A percentile compares a stretch with the other conserved stretches of the same genome.
Evolutionary conservation across 1,140 invertebrate genomes (phyloP).

Genomic region (Mactra quadrangularis): DNA sequence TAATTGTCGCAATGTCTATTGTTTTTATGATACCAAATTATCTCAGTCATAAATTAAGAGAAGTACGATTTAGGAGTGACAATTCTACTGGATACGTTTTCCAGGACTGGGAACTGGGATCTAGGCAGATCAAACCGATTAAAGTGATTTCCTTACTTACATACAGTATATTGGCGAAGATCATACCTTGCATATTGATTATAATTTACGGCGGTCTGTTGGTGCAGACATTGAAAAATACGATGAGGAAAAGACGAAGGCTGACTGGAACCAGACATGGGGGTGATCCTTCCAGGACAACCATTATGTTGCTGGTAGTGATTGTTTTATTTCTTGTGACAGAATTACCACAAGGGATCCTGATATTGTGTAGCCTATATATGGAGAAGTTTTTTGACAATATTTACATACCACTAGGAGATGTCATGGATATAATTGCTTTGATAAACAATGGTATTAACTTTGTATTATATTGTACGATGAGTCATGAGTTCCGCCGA

Average conservation of each 20-base stretch:
- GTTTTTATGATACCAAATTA: conserved; percentile 92
- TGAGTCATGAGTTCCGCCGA: conserved; percentile 95
- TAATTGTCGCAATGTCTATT: conserved; percentile 89
- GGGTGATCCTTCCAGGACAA: conserved; percentile 92
- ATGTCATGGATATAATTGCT: conserved; percentile 95
- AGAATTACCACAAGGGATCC: conserved; percentile 89
- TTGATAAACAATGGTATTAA: conserved; percentile 95
- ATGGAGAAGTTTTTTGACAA: conserved; percentile 73
- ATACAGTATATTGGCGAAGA: conserved; percentile 78
- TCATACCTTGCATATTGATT: conserved; percentile 84
- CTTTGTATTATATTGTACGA: conserved; percentile 96
- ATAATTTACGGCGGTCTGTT: conserved; percentile 83
- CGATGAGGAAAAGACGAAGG: conserved; percentile 69
- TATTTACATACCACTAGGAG: conserved; percentile 87
- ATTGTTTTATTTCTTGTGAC: conserved; percentile 93
- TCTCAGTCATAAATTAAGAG: conserved; percentile 72
- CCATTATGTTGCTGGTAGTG: conserved; percentile 94
- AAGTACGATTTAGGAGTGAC: conserved; percentile 13
- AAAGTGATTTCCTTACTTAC: conserved; percentile 76
- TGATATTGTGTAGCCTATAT: conserved; percentile 81
- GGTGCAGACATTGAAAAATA: conserved; percentile 79
- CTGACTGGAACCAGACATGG: conserved; percentile 55
- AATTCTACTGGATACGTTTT: conserved; percentile 61
- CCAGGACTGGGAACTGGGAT: conserved; percentile 68
- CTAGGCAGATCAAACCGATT: conserved; percentile 61